These are phyloP conservation scores for Rhynchopsitta pachyrhyncha DNA, from an alignment of 2,113 vertebrate genomes.

Conservation along the genomic window DNA sequence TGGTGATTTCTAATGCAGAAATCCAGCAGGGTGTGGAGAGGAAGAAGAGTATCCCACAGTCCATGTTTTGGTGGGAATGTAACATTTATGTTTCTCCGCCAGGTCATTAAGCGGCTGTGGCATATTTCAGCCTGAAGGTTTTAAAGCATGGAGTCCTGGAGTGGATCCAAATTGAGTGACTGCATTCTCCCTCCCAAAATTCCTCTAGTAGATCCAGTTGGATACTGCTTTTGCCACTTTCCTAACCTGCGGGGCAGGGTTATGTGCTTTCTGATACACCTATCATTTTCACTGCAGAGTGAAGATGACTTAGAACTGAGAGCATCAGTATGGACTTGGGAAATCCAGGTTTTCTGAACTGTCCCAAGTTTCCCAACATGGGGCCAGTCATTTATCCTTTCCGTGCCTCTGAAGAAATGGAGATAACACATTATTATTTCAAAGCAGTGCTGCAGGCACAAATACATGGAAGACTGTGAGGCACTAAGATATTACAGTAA, in stretches of 20 bases:
- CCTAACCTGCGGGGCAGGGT: background rate
- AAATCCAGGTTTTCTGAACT: background rate
- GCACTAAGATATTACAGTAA: background rate
- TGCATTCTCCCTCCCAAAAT: background rate
- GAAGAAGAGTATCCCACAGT: background rate
- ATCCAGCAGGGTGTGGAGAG: background rate
- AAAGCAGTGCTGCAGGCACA: background rate
- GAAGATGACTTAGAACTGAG: background rate
- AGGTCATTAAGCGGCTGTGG: background rate
- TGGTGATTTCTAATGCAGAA: background rate
- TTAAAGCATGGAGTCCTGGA: background rate
- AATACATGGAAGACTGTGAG: background rate
- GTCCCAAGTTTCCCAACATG: background rate
- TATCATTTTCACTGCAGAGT: background rate
- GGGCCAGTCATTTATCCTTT: background rate
- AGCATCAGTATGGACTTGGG: background rate
- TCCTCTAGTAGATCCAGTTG: background rate
- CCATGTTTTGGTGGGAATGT: background rate
- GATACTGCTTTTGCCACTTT: background rate
- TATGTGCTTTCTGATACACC: background rate
- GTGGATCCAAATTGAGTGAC: background rate
- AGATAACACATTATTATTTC: background rate
- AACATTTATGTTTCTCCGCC: fast-evolving
- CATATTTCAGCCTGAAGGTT: background rate
- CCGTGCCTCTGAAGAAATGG: background rate